Percentiles rank a stretch among this genome's conserved stretches.
Conservation (phyloP, 35 echinoderm and acorn worm genomes). For the Apostichopus californicus region DNA sequence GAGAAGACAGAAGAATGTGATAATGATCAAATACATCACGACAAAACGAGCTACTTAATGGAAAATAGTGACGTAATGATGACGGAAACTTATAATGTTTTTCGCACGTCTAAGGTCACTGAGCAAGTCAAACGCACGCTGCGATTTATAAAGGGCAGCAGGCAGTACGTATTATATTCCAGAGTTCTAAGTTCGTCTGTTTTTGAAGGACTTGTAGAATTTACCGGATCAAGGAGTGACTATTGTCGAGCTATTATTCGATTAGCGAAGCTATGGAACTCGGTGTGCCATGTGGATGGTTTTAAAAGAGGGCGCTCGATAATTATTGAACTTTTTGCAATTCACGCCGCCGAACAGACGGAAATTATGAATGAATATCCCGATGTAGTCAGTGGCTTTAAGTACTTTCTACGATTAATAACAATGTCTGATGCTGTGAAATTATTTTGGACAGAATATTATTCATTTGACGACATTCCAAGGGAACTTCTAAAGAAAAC, state of each 20-base stretch:
- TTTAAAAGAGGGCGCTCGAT: constrained; percentile 30
- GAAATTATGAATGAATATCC: background rate
- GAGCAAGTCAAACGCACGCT: background rate
- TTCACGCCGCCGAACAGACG: background rate
- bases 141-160: background rate
- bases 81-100: background rate
- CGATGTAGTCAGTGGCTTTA: background rate
- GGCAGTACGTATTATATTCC: background rate
- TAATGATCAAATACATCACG: background rate
- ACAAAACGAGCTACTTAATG: background rate
- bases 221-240: constrained; percentile 8
- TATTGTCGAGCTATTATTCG: constrained; percentile 8
- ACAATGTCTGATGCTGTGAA: background rate
- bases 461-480: constrained; percentile 26
- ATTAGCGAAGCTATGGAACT: constrained; percentile 33
- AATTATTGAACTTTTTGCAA: constrained; percentile 23
- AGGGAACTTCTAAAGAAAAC: background rate
- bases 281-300: background rate
- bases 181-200: background rate
- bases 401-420: constrained; percentile 24
- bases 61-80: background rate
- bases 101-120: background rate
- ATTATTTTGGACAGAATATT: constrained; percentile 28
- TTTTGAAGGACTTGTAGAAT: constrained; percentile 19
- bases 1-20: too few relatives aligned